phyloP scores from a whole-genome alignment of 1,140 invertebrate genomes.

The Battus philenor region DNA sequence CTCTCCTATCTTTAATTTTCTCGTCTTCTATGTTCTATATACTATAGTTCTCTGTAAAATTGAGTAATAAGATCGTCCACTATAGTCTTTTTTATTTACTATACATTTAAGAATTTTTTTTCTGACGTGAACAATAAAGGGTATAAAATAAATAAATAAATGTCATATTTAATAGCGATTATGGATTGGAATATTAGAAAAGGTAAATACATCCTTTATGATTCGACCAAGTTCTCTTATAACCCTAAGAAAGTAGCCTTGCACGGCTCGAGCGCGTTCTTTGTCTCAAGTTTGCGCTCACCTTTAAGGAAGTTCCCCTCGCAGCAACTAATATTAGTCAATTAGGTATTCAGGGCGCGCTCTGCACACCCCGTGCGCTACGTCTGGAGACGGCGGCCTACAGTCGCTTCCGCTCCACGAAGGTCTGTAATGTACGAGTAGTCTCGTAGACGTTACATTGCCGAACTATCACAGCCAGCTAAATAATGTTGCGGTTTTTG shows the following conservation, averaged over 20 bases:
- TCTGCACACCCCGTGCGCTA: slow-evolving; percentile 43
- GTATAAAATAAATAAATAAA: too few relatives aligned
- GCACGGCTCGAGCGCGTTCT: slow-evolving; percentile 59
- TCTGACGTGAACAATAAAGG: too few relatives aligned
- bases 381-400: slow-evolving; percentile 37
- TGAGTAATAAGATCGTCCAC: too few relatives aligned
- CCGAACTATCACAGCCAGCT: not conserved
- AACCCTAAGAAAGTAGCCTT: slow-evolving; percentile 57
- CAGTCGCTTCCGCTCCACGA: slow-evolving; percentile 21
- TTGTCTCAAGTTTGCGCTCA: slow-evolving; percentile 65
- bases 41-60: too few relatives aligned
- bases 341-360: slow-evolving; percentile 72
- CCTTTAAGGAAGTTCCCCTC: slow-evolving; percentile 61
- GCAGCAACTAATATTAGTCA: slow-evolving; percentile 71
- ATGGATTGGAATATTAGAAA: too few relatives aligned
- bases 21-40: too few relatives aligned
- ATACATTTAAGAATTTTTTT: too few relatives aligned
- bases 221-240: slow-evolving; percentile 25
- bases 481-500: not conserved
- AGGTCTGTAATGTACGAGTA: slow-evolving; percentile 12
- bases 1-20: too few relatives aligned
- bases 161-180: too few relatives aligned
- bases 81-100: too few relatives aligned
- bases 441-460: slow-evolving; percentile 9
- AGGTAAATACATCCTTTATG: slow-evolving; percentile 13